Base-by-base conservation (phyloP, 2,888 invertebrate species). In the Polylopha cassiicola region DNA sequence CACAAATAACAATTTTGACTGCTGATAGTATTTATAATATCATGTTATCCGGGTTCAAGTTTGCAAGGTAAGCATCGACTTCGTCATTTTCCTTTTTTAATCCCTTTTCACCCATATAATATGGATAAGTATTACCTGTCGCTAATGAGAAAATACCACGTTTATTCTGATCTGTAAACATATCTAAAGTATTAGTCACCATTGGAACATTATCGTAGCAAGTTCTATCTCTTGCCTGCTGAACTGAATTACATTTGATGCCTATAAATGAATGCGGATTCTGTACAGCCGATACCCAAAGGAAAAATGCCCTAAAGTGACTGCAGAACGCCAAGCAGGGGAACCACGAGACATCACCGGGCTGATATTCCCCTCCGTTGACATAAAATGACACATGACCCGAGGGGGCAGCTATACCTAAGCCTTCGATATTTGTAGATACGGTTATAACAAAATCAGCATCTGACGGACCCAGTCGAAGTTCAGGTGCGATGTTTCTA, bases 361-460 rank as follows among this genome's bases (percentile, higher is more conserved):
- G 58, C 29, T 66, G 66, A 29, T 39, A 47, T 13, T 46, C 34
- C 1, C 80, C 80, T 0, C 80, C 80, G 13, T 81, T 81, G 2
- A 80, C 70, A 41, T 78, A 81, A 39, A 71, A 76, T 37, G 74
- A 74, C 0, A 74, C 62, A 48, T 80, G 78, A 1, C 76, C 80
- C 0, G 75, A 49, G 0, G 80, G 76, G 0, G 73, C 68, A 0
- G 77, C 75, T 68, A 74, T 73, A 0, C 80, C 80, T 2, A 55
- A 75, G 0, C 64, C 73, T 21, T 81, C 80, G 0, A 78, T 73
- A 39, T 80, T 80, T 0, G 80, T 80, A 1, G 50, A 43, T 0
- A 81, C 22, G 0, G 71, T 55, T 3, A 75, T 72, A 0, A 81
- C 77, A 18, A 76, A 74, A 22, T 80, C 78, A 0, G 74, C 80